A percentile compares a stretch with the other conserved stretches of the same genome.
These are phyloP conservation scores for Gavialis gangeticus DNA, from an alignment of 2,113 vertebrate genomes.

Conservation along the genomic window DNA sequence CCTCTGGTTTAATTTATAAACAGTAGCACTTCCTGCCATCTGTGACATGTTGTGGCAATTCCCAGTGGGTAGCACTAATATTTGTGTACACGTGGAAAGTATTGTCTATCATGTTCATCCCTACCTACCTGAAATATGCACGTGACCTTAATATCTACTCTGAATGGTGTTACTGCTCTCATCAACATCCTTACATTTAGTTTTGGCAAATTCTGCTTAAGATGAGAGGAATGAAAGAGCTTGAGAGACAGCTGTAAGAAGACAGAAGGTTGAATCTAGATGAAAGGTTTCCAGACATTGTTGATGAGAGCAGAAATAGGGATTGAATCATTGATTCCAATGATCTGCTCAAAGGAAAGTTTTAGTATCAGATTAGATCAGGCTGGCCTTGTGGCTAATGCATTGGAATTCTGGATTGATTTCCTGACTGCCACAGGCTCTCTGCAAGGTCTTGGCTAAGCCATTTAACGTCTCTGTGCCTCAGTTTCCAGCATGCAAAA, in stretches of 20 bases:
- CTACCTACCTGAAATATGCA: not conserved
- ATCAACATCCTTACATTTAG: too few species aligned
- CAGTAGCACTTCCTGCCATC: not conserved
- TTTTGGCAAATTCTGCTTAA: too few species aligned
- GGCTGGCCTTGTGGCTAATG: accelerated
- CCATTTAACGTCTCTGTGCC: not conserved
- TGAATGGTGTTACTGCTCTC: too few species aligned
- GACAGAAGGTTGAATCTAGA: too few species aligned
- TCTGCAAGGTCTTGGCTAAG: not conserved
- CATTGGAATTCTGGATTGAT: not conserved
- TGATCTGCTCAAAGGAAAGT: not conserved
- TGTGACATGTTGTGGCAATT: not conserved
- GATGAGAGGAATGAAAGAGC: too few species aligned
- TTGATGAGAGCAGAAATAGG: too few species aligned
- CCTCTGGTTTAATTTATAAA: not conserved
- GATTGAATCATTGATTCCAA: not conserved
- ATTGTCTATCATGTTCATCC: not conserved
- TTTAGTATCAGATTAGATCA: not conserved
- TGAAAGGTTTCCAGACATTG: too few species aligned
- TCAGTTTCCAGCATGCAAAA: not conserved
- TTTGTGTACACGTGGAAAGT: too few species aligned
- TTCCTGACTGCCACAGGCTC: not conserved
- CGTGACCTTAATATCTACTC: not conserved
- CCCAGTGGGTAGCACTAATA: too few species aligned
- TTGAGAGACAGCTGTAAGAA: too few species aligned